phyloP scores from a whole-genome alignment of 2,888 invertebrate species.

The Drosophila cracens region DNA sequence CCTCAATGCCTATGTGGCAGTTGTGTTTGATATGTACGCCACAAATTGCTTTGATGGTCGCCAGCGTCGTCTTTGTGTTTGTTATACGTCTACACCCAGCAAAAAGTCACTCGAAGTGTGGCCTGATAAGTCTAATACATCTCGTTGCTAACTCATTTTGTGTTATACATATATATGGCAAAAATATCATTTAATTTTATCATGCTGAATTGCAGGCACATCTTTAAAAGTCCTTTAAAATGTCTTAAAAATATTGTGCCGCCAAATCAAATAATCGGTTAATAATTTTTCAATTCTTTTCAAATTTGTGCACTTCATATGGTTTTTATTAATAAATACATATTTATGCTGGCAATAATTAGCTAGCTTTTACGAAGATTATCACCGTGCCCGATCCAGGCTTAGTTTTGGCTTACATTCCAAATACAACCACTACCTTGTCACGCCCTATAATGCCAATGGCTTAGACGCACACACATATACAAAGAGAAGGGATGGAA shows the following conservation, averaged over 20 bases:
- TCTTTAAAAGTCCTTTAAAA: not conserved
- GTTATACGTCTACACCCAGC: not conserved
- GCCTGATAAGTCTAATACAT: not conserved
- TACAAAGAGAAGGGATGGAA: not conserved
- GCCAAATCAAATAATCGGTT: not conserved
- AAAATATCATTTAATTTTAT: not conserved
- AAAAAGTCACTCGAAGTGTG: constrained; percentile 4
- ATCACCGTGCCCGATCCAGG: too few species aligned
- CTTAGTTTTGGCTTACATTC: not conserved
- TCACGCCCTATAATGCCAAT: constrained; percentile 14
- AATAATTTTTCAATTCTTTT: not conserved
- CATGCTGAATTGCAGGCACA: not conserved
- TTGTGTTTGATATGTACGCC: constrained; percentile 61
- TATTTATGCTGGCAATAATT: constrained; percentile 8
- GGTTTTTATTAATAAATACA: not conserved
- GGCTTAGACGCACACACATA: constrained; percentile 4
- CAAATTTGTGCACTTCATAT: not conserved
- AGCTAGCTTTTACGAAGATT: not conserved
- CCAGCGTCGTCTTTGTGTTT: constrained; percentile 28
- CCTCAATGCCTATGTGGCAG: constrained; percentile 35
- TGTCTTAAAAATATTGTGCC: not conserved
- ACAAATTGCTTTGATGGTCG: constrained; percentile 59
- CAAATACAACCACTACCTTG: not conserved
- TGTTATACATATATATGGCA: not conserved
- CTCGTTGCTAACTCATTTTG: not conserved